Percentiles rank a stretch among this genome's conserved stretches.
These are phyloP conservation scores for Vimba vimba DNA, from an alignment of 2,113 vertebrate species.

Conservation along the genomic window DNA sequence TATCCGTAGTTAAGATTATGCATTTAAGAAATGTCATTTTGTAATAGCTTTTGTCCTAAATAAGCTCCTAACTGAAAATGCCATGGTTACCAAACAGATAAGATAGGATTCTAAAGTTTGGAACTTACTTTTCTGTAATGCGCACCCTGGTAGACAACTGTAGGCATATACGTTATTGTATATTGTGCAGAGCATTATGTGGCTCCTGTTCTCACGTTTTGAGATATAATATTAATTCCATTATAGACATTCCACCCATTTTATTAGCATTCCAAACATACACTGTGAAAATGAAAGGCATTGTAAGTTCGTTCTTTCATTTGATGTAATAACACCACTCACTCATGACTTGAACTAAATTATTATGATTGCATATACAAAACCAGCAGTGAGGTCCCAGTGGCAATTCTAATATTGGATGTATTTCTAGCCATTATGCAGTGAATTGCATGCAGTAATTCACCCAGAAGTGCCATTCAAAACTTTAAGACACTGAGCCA, in stretches of 20 bases:
- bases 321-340: not conserved
- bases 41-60: no score
- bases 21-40: no score
- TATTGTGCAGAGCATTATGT: not conserved
- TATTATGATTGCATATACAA: slow-evolving; percentile 22
- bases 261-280: not conserved
- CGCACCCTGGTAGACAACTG: not conserved
- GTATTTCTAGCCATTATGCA: slow-evolving; percentile 30
- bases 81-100: no score
- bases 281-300: not conserved
- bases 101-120: no score
- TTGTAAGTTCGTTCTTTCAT: not conserved
- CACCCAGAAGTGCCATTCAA: slow-evolving; percentile 18
- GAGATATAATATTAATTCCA: not conserved
- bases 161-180: not conserved
- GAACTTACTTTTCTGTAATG: no score
- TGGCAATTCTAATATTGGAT: not conserved
- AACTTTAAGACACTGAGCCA: slow-evolving; percentile 37
- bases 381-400: slow-evolving; percentile 24
- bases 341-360: slow-evolving; percentile 3
- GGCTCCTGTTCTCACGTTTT: not conserved
- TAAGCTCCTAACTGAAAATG: no score
- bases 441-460: not conserved
- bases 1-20: no score
- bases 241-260: slow-evolving; percentile 8